Percentiles rank a stretch among this genome's conserved stretches.
phyloP scores from a whole-genome alignment of 2,113 vertebrate species.

The Origma solitaria region DNA sequence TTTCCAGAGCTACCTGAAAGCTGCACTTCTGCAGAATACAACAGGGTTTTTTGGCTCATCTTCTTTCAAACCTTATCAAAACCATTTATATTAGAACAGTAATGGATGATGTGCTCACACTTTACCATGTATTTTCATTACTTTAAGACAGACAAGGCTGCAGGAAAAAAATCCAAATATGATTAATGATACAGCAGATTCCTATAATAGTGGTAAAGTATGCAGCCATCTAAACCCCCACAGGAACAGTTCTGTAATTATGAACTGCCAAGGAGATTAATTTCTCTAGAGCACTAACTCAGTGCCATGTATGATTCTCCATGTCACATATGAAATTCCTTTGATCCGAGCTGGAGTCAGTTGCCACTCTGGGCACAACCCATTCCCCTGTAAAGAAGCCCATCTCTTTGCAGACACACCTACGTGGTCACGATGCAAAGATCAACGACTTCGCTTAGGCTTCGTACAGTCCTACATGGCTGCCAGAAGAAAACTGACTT shows the following conservation, averaged over 20 bases:
- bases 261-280: neutral
- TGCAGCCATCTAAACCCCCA: neutral
- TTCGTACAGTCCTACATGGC: neutral
- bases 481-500: neutral
- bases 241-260: neutral
- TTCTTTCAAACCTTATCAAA: slow-evolving; percentile 30
- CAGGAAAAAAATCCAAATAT: neutral
- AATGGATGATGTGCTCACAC: slow-evolving; percentile 6
- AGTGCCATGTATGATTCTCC: neutral
- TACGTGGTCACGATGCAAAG: neutral
- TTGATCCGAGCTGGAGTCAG: neutral
- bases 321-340: neutral
- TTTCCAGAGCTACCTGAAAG: neutral
- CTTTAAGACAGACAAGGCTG: neutral
- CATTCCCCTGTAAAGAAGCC: neutral
- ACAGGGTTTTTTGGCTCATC: slow-evolving; percentile 17
- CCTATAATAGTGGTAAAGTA: neutral
- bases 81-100: slow-evolving; percentile 26
- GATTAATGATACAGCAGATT: neutral
- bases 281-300: neutral
- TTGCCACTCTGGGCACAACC: neutral
- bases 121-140: slow-evolving; percentile 12
- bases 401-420: neutral
- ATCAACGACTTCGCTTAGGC: neutral
- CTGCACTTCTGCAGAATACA: slow-evolving; percentile 1